phyloP scores from a whole-genome alignment of 2,113 vertebrate species.

The Oryzias javanicus region DNA sequence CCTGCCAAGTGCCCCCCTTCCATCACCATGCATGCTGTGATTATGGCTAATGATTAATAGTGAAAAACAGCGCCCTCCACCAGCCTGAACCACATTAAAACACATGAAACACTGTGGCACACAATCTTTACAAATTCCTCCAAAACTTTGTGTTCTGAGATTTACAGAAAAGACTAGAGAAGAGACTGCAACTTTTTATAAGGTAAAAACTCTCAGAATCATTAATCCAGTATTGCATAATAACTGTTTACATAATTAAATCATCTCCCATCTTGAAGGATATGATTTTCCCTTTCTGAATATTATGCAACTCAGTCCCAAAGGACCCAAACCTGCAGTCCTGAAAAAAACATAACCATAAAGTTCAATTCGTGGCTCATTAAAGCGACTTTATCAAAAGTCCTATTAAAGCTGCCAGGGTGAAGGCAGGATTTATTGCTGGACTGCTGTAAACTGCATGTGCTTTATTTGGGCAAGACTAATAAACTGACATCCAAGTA shows the following conservation, averaged over 20 bases:
- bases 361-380: not conserved
- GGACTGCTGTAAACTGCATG: not conserved
- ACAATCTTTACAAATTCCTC: not conserved
- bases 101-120: slow-evolving; percentile 51
- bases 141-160: not conserved
- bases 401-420: not conserved
- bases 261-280: not conserved
- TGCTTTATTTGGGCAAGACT: not conserved
- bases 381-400: not conserved
- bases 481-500: not conserved
- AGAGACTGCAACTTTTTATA: not conserved
- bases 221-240: not conserved
- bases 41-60: slow-evolving; percentile 9
- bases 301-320: not conserved
- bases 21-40: slow-evolving; percentile 19
- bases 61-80: slow-evolving; percentile 30
- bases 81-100: slow-evolving; percentile 42
- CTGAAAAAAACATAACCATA: not conserved
- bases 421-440: not conserved
- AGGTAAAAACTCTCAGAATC: not conserved
- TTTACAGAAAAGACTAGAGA: too few species aligned
- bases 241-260: not conserved
- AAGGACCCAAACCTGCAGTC: not conserved
- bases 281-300: not conserved
- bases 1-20: slow-evolving; percentile 2